A percentile compares a stretch with the other conserved stretches of the same genome.
Evolutionary conservation across 2,113 vertebrate genomes (phyloP).

Genomic region (Rhadina sibilatrix): DNA sequence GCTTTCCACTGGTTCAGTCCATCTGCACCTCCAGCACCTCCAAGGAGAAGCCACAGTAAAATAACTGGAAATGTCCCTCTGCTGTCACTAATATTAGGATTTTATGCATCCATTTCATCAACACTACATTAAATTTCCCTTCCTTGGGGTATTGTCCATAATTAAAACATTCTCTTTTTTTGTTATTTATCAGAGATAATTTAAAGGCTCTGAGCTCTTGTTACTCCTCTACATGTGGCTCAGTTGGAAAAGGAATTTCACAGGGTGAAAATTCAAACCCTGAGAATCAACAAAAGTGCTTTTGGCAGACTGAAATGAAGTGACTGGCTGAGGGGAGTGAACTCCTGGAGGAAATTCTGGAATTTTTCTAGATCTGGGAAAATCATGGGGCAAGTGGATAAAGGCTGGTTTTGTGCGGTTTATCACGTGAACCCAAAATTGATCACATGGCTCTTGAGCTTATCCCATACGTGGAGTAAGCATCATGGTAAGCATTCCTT

Average conservation of each 20-base stretch:
- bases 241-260: background rate
- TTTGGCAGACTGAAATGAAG: background rate
- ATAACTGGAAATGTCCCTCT: background rate
- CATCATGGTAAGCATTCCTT: background rate
- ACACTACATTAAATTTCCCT: background rate
- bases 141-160: background rate
- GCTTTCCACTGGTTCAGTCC: background rate
- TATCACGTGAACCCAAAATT: background rate
- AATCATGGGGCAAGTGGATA: background rate
- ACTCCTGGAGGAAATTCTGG: background rate
- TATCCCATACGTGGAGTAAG: accelerated
- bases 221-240: background rate
- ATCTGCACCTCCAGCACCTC: background rate
- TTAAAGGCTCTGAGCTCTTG: background rate
- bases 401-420: background rate
- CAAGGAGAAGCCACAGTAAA: background rate
- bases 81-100: background rate
- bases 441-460: background rate
- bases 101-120: background rate
- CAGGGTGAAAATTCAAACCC: no score
- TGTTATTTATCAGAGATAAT: background rate
- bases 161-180: background rate
- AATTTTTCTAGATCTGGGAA: background rate
- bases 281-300: background rate
- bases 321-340: background rate